Percentiles rank a stretch among this genome's conserved stretches.
Conservation (phyloP, 2,888 invertebrate genomes). For the Cyaniris semiargus region DNA sequence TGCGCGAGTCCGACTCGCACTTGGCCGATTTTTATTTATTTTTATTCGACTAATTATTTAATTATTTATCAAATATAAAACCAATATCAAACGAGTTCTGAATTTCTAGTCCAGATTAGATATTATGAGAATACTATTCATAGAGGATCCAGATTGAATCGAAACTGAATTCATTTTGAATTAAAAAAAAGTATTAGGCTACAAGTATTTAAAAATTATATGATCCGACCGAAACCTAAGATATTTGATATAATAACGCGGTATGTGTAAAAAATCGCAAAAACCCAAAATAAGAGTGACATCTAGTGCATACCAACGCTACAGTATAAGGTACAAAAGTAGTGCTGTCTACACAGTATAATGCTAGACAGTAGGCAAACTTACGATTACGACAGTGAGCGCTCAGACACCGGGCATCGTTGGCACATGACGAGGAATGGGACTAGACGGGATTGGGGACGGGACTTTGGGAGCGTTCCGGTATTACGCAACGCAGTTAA, state of each 20-base stretch:
- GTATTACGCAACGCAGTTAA: neutral
- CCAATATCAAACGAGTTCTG: no score
- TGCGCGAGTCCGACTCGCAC: no score
- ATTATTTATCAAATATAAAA: neutral
- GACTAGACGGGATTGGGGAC: constrained; percentile 74
- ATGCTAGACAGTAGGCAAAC: constrained; percentile 23
- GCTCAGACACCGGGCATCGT: constrained; percentile 66
- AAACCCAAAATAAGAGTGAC: neutral
- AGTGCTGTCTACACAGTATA: neutral
- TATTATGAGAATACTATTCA: no score
- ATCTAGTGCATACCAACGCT: constrained; percentile 10
- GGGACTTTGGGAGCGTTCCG: constrained; percentile 55
- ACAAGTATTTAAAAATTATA: no score
- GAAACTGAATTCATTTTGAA: no score
- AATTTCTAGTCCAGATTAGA: no score
- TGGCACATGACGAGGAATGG: constrained; percentile 74
- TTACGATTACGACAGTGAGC: constrained; percentile 42
- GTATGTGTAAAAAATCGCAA: neutral
- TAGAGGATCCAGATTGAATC: no score
- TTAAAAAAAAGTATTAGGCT: no score
- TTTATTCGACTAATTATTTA: neutral
- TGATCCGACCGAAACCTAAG: no score
- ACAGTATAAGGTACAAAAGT: constrained; percentile 5
- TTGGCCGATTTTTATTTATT: no score
- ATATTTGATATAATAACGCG: no score